Conservation (phyloP, 2,888 invertebrate genomes). For the Ormyrus labotus region DNA sequence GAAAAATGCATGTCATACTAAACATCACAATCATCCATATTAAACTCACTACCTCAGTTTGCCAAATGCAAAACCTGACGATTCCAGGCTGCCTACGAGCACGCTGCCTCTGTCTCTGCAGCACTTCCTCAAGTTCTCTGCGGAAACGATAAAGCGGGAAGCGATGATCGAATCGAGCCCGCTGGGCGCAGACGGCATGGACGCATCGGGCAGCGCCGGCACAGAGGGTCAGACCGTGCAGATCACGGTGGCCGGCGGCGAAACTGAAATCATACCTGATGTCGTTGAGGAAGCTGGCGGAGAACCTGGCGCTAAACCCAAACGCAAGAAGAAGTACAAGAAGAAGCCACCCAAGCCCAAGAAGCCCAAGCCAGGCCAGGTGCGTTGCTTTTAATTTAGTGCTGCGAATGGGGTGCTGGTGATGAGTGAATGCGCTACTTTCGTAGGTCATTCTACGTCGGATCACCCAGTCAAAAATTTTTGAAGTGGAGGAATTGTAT, state of each 20-base stretch:
- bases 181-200: slow-evolving; percentile 72
- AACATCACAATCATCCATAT: not conserved
- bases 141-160: slow-evolving; percentile 78
- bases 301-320: slow-evolving; percentile 75
- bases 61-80: not conserved
- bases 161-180: slow-evolving; percentile 76
- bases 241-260: slow-evolving; percentile 76
- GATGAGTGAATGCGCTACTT: not conserved
- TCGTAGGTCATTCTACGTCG: too few relatives aligned
- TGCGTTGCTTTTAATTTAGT: slow-evolving; percentile 74
- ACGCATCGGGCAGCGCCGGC: slow-evolving; percentile 69
- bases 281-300: slow-evolving; percentile 71
- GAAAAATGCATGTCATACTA: not conserved
- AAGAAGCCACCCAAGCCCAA: slow-evolving; percentile 88
- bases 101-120: slow-evolving; percentile 79
- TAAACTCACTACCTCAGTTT: not conserved
- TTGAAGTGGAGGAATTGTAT: too few relatives aligned
- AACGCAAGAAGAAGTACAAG: slow-evolving; percentile 88
- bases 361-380: slow-evolving; percentile 88
- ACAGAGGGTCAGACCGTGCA: slow-evolving; percentile 76
- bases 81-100: slow-evolving; percentile 74
- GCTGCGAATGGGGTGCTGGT: not conserved
- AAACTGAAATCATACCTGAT: slow-evolving; percentile 77
- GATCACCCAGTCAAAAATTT: too few relatives aligned
- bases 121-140: slow-evolving; percentile 81